Base-by-base conservation (phyloP, 1,140 invertebrate genomes). In the Cydia splendana region DNA sequence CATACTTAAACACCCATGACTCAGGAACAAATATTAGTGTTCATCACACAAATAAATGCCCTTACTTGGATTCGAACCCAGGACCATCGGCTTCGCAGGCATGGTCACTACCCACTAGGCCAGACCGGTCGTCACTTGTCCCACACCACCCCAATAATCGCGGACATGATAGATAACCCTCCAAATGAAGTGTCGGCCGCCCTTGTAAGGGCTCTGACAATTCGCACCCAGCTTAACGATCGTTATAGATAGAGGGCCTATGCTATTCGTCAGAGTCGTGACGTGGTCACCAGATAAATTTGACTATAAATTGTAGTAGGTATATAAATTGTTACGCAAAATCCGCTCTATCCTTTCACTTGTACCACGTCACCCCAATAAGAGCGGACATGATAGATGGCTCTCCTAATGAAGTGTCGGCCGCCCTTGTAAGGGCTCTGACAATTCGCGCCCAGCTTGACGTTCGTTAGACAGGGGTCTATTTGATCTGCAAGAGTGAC, bases 321-420 rank as follows among this genome's bases (percentile, higher is more conserved):
- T 18, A 65, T 20, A 20, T 34, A 34, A 65, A 28, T 3, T 24
- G 18, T 24, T 18, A 24, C 20, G 9, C 20, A 12, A 12, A 28
- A 65, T 24, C 10, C 18, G 34, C 34, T 34, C 34, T 65, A 6
- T 12, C 62, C 62, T 15, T 2, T 67, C 3, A 67, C 65, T 67
- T 67, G 65, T 67, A 15, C 9, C 28, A 15, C 13, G 9, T 24
- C 71, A 75, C 76, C 76, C 75, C 57, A 51, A 42, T 20, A 10
- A 76, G 62, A 71, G 51, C 6, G 10, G 57, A 42, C 30, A 48
- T 75, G 77, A 78, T 69, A 48, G 77, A 78, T 78, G 77, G 77
- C n/a, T 12, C 73, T 65, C 28, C 15, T 62, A 77, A 77, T 77
- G 76, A 77, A 77, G 76, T 77, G 76, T 76, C 75, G 62, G 74